Evolutionary conservation across 2,797 vertebrate genomes (phyloP), one percentile per base, ranked within the genome.

Genomic region (Oophaga sylvatica): DNA sequence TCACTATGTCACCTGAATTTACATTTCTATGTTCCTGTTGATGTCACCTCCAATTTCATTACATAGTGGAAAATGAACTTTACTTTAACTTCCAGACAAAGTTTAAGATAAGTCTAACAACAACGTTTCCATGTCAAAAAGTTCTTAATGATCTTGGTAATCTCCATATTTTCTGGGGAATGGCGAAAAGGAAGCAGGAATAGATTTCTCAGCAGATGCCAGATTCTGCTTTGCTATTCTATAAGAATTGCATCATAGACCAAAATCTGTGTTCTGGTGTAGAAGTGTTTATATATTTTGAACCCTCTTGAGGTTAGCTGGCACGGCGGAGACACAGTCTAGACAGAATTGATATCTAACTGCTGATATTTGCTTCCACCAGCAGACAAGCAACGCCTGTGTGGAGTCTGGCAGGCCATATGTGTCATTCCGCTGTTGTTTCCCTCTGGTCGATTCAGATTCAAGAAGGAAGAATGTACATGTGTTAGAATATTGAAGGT

Each of bases 261-360:
- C 35, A 62, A 48, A 53, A 11, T 60, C 31, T 83, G 68, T 29
- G 57, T 62, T 62, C 15, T 35, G 12, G 68, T 68, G 60, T 83
- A 68, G 62, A 29, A 17, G 11, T 20, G 56, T 45, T 84, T 75
- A 75, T 59, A 60, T 75, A n/a, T 62, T 16, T 41, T 75, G 12
- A 60, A 75, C 31, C 31, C 70, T 73, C 70, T 11, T 60, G 82
- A n/a, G 68, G 13, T 59, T 73, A 15, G 11, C 56, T 70, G 53
- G 22, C 26, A 16, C 82, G 60, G 13, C 9, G 26, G 67, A 59
- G 67, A 73, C 29, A 20, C 31, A 45, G 68, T 83, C 70, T 83
- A 62, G 82, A 83, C 82, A 75, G 82, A 31, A 75, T 62, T 75
- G 68, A 81, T 67, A 81, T 65, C 62, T 22, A 63, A n/a, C 31